These are phyloP conservation scores for Phyllostomus discolor DNA, from an alignment of 2,113 vertebrate species.

Conservation along the genomic window DNA sequence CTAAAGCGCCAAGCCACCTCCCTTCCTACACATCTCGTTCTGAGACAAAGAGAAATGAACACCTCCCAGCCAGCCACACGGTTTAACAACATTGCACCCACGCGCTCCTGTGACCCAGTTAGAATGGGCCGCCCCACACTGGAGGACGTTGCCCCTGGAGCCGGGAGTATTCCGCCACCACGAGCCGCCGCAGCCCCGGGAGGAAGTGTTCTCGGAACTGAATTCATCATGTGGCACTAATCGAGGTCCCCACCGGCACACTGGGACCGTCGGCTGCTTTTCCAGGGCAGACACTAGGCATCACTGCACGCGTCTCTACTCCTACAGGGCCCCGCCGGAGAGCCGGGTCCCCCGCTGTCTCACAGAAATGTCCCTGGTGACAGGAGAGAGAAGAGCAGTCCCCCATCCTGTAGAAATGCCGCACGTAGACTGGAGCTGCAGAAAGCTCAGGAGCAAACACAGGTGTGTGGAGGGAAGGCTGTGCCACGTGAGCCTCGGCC, in stretches of 20 bases:
- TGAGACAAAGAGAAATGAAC: neutral
- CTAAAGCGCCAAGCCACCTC: neutral
- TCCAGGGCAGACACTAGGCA: neutral
- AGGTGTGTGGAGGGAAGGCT: neutral
- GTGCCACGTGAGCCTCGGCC: neutral
- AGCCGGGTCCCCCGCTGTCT: accelerated
- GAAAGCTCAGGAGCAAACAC: neutral
- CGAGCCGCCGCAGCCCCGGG: neutral
- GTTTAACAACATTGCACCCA: neutral
- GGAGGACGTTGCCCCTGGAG: neutral
- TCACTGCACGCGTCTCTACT: neutral
- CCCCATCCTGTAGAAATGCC: neutral
- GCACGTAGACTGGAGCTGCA: neutral
- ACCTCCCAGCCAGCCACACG: neutral
- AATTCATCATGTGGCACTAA: neutral
- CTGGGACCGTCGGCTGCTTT: neutral
- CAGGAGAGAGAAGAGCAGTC: neutral
- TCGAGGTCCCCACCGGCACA: neutral
- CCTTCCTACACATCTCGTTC: neutral
- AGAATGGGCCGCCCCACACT: slow-evolving; percentile 46
- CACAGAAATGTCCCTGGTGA: neutral
- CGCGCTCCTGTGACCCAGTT: neutral
- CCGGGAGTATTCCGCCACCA: neutral
- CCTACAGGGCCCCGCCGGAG: neutral
- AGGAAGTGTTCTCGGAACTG: neutral